phyloP scores from a whole-genome alignment of 2,888 invertebrate species.

The Dendrolimus pini region DNA sequence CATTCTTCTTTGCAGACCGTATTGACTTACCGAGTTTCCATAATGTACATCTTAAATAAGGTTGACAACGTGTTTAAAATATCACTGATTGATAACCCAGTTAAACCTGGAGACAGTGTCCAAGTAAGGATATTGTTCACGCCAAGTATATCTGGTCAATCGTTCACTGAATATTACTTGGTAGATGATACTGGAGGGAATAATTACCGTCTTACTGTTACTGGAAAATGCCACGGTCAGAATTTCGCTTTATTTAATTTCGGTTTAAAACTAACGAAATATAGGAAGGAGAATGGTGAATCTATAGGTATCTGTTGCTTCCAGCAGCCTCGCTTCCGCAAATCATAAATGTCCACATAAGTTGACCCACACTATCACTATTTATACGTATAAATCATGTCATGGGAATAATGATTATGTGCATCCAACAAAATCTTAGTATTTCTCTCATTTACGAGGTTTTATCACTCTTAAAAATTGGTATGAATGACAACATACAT shows the following conservation, averaged over 20 bases:
- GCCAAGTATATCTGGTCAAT: constrained; percentile 48
- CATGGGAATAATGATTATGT: too few relatives aligned
- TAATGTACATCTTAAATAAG: constrained; percentile 47
- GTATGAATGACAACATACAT: too few relatives aligned
- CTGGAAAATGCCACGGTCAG: constrained; percentile 57
- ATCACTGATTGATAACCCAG: constrained; percentile 35
- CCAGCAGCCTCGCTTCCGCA: too few relatives aligned
- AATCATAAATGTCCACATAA: too few relatives aligned
- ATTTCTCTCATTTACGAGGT: too few relatives aligned
- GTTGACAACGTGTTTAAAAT: constrained; percentile 59
- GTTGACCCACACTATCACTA: too few relatives aligned
- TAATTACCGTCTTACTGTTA: constrained; percentile 46
- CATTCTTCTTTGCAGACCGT: constrained; percentile 30
- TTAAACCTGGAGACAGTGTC: constrained; percentile 38
- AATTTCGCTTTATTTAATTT: neutral
- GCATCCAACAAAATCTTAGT: too few relatives aligned
- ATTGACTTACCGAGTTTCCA: constrained; percentile 47
- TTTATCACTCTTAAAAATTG: too few relatives aligned
- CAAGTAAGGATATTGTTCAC: constrained; percentile 43
- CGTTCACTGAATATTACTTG: constrained; percentile 60
- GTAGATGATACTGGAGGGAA: constrained; percentile 52
- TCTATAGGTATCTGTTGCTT: too few relatives aligned
- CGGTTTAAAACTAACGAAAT: too few relatives aligned
- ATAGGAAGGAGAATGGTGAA: too few relatives aligned
- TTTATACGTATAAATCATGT: too few relatives aligned